These are phyloP conservation scores for Drepana arcuata DNA, from an alignment of 1,140 invertebrate genomes.

Conservation along the genomic window DNA sequence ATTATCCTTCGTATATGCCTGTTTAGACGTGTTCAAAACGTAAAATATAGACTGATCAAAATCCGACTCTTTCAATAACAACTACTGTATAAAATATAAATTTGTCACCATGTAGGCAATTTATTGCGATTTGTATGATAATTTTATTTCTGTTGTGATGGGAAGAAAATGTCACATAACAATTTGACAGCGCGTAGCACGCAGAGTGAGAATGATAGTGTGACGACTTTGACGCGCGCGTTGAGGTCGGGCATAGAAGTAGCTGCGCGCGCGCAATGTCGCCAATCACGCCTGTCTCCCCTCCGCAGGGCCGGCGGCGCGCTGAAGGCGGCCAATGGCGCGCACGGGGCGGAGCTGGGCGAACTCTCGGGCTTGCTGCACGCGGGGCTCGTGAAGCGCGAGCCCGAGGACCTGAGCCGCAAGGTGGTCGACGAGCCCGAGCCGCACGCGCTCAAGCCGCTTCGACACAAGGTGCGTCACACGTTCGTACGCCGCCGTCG, in stretches of 20 bases:
- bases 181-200: constrained; percentile 18
- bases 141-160: constrained; percentile 15
- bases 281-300: constrained; percentile 58
- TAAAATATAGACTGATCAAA: too few relatives aligned
- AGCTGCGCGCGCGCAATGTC: constrained; percentile 44
- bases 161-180: constrained; percentile 15
- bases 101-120: too few relatives aligned
- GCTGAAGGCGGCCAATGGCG: constrained; percentile 65
- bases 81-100: too few relatives aligned
- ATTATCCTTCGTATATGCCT: too few relatives aligned
- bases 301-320: constrained; percentile 64
- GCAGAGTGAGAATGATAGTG: constrained; percentile 34
- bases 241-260: constrained; percentile 38
- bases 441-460: constrained; percentile 65
- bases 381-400: constrained; percentile 71
- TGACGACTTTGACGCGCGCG: constrained; percentile 39
- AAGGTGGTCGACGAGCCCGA: constrained; percentile 68
- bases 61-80: too few relatives aligned
- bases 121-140: constrained; percentile 7
- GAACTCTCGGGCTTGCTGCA: constrained; percentile 69
- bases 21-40: too few relatives aligned
- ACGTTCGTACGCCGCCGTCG: constrained; percentile 64
- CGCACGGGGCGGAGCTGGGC: constrained; percentile 71
- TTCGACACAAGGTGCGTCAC: constrained; percentile 69
- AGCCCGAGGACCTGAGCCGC: constrained; percentile 71